Evolutionary conservation across 2,113 vertebrate species (phyloP).

Genomic region (Colaptes auratus): DNA sequence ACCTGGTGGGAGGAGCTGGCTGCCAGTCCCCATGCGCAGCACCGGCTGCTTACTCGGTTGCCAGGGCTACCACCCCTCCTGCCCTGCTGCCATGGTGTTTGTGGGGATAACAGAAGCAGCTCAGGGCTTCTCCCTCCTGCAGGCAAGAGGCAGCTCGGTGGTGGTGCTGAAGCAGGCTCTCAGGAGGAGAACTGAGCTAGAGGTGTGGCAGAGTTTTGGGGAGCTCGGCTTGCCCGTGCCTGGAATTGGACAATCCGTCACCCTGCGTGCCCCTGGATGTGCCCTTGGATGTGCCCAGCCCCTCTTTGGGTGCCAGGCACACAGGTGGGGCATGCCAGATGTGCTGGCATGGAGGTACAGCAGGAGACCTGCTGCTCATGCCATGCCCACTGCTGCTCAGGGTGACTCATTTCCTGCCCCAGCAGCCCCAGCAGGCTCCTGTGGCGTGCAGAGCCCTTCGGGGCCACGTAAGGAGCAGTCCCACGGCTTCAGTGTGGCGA

Average conservation of each 20-base stretch:
- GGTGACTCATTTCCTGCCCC: neutral
- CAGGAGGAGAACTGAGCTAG: neutral
- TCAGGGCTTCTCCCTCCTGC: neutral
- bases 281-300: neutral
- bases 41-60: neutral
- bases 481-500: neutral
- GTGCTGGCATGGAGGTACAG: neutral
- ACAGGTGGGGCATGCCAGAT: accelerated
- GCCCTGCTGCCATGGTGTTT: slow-evolving; percentile 39
- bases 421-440: neutral
- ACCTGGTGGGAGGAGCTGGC: slow-evolving; percentile 33
- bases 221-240: neutral
- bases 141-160: neutral
- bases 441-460: neutral
- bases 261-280: neutral
- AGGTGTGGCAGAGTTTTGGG: neutral
- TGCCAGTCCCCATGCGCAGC: neutral
- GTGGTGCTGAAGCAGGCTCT: neutral
- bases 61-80: slow-evolving; percentile 21
- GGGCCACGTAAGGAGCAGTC: neutral
- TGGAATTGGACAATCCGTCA: neutral
- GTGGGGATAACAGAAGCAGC: slow-evolving; percentile 47
- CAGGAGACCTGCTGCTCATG: neutral
- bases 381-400: neutral
- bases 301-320: neutral